Percentiles rank a stretch among this genome's conserved stretches.
Conservation (phyloP, 2,888 invertebrate species). For the Eupeodes luniger region DNA sequence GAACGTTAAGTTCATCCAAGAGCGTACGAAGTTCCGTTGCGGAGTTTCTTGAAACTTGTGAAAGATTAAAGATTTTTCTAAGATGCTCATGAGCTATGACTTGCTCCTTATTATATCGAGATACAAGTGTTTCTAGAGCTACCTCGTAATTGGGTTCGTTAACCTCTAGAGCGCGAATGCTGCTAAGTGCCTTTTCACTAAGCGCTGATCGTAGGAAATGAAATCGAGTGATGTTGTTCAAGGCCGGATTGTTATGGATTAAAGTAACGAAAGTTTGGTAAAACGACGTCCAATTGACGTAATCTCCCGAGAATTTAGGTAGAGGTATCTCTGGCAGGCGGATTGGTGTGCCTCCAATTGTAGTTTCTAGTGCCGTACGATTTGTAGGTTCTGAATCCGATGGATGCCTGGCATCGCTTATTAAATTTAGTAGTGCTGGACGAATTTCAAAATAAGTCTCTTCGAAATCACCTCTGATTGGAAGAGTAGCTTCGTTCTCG, state of each 20-base stretch:
- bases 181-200: background rate
- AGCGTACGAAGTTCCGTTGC: conserved; percentile 20
- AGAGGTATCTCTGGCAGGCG: background rate
- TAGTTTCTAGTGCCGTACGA: background rate
- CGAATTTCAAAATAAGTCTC: background rate
- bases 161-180: background rate
- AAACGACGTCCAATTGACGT: background rate
- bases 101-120: too few relatives aligned
- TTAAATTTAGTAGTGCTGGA: background rate
- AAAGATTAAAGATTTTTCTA: too few relatives aligned
- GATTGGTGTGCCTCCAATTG: background rate
- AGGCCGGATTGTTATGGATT: too few relatives aligned
- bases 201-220: background rate
- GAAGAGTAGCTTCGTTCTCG: background rate
- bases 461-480: background rate
- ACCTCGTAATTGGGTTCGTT: too few relatives aligned
- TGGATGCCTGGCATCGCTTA: background rate
- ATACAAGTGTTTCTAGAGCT: too few relatives aligned
- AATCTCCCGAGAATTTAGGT: background rate
- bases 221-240: background rate
- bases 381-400: background rate
- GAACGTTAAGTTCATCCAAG: conserved; percentile 6
- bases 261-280: background rate
- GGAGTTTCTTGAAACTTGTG: too few relatives aligned
- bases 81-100: too few relatives aligned